Evolutionary conservation across 2,113 vertebrate genomes (phyloP).

Genomic region (Oncorhynchus tshawytscha): DNA sequence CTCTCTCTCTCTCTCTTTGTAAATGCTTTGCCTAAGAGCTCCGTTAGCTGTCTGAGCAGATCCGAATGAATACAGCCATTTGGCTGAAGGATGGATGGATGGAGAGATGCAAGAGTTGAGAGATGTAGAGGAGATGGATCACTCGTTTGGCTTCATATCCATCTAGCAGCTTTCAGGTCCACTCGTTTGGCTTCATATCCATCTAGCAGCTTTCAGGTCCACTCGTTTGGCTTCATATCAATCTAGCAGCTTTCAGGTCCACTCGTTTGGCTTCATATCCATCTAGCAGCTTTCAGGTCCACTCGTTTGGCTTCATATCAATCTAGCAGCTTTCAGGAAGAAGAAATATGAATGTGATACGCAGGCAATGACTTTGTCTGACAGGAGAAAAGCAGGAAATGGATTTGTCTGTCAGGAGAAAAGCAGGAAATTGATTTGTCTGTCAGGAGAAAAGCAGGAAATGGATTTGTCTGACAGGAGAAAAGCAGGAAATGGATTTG

Average conservation of each 20-base stretch:
- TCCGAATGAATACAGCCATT: constrained; percentile 23
- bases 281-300: constrained; percentile 71
- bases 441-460: too few species aligned
- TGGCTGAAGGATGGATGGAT: constrained; percentile 56
- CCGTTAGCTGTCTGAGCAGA: neutral
- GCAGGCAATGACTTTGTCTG: constrained; percentile 71
- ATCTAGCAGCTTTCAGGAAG: constrained; percentile 73
- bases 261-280: constrained; percentile 65
- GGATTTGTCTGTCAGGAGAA: too few species aligned
- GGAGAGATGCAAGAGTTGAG: constrained; percentile 45
- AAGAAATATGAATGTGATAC: constrained; percentile 80
- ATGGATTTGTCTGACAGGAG: too few species aligned
- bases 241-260: constrained; percentile 71
- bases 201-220: constrained; percentile 72
- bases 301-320: constrained; percentile 65
- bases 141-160: constrained; percentile 76
- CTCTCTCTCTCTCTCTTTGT: neutral
- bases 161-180: constrained; percentile 71
- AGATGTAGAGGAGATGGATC: constrained; percentile 68
- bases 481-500: neutral
- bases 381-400: constrained; percentile 78
- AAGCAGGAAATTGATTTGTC: too few species aligned
- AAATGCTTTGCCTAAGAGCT: neutral
- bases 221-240: constrained; percentile 65
- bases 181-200: constrained; percentile 65